A percentile compares a stretch with the other conserved stretches of the same genome.
Evolutionary conservation across 2,797 vertebrate species (phyloP).

Genomic region (Megalops cyprinoides): DNA sequence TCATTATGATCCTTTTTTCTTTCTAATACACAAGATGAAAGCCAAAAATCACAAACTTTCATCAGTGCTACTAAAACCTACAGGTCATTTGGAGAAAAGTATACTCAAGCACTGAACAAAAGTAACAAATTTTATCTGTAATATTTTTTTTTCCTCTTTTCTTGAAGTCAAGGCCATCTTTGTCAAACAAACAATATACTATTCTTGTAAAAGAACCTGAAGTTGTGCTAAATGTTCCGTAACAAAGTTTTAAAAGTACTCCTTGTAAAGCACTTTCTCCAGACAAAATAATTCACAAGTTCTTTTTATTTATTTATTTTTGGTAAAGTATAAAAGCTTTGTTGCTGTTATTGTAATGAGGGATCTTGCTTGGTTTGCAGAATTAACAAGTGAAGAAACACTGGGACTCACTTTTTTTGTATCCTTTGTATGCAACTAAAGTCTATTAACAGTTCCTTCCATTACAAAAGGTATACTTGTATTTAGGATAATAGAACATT

Average conservation of each 20-base stretch:
- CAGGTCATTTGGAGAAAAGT: slow-evolving; percentile 5
- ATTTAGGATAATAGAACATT: neutral
- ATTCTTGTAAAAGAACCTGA: slow-evolving; percentile 6
- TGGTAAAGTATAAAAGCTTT: neutral
- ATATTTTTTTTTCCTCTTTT: slow-evolving; percentile 1
- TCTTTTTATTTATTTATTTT: too few species aligned
- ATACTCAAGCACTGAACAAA: neutral
- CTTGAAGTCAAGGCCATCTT: neutral
- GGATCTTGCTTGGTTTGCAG: slow-evolving; percentile 3
- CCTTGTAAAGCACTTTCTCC: neutral
- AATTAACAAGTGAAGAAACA: neutral
- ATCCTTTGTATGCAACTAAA: neutral
- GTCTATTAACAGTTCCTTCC: slow-evolving; percentile 5
- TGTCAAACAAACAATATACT: slow-evolving; percentile 11
- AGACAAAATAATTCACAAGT: neutral
- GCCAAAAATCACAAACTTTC: neutral
- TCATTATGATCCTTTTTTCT: neutral
- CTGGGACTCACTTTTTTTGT: neutral
- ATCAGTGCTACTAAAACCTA: neutral
- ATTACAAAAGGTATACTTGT: neutral
- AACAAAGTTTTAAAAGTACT: neutral
- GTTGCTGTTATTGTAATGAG: neutral
- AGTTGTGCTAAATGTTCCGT: neutral
- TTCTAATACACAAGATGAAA: neutral
- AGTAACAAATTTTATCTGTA: neutral